Percentiles rank a stretch among this genome's conserved stretches.
phyloP scores from a whole-genome alignment of 2,888 invertebrate genomes.

The Keiferia lycopersicella region DNA sequence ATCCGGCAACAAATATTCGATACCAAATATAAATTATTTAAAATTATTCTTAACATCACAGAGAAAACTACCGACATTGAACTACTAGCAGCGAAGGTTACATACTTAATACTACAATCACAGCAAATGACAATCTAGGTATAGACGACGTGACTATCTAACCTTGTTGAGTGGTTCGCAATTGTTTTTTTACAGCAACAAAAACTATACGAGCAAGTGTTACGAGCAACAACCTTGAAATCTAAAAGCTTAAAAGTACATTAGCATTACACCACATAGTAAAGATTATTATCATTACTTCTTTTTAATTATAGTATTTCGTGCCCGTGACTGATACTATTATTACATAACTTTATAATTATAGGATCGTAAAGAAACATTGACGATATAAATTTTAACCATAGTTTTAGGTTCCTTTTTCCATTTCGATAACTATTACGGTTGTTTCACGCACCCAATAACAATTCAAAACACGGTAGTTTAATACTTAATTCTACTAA shows the following conservation, averaged over 20 bases:
- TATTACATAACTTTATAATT: background rate
- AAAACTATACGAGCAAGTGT: conserved; percentile 30
- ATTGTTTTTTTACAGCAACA: conserved; percentile 36
- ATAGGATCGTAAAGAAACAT: background rate
- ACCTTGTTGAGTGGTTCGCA: conserved; percentile 50
- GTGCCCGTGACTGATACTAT: background rate
- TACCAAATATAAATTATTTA: background rate
- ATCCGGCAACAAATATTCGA: background rate
- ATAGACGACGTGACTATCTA: conserved; percentile 57
- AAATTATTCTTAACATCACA: conserved; percentile 25
- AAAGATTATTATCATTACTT: conserved; percentile 17
- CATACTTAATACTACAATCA: conserved; percentile 50
- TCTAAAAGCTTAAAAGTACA: conserved; percentile 27
- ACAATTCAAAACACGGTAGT: conserved; percentile 24
- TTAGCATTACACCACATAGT: conserved; percentile 30
- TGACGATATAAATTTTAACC: no score
- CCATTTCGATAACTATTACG: conserved; percentile 29
- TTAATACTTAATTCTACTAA: conserved; percentile 28
- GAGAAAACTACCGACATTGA: conserved; percentile 32
- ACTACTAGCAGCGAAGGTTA: conserved; percentile 48
- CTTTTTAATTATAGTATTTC: background rate
- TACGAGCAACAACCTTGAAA: conserved; percentile 26
- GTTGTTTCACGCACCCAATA: conserved; percentile 28
- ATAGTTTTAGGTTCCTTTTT: background rate
- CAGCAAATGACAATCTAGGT: conserved; percentile 44